Percentiles rank a stretch among this genome's conserved stretches.
phyloP scores from a whole-genome alignment of 1,140 invertebrate species.

The Panulirus ornatus region DNA sequence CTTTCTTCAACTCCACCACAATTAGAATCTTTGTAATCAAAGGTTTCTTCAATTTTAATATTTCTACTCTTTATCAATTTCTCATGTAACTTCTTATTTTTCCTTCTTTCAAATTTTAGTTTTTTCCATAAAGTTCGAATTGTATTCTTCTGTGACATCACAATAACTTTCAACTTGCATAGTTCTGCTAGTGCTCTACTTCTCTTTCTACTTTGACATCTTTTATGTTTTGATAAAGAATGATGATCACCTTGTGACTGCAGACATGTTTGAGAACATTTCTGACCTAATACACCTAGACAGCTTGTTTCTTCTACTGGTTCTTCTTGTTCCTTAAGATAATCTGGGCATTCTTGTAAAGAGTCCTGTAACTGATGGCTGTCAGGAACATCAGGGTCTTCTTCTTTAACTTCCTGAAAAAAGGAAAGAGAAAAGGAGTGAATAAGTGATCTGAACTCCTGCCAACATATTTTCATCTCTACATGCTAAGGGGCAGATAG shows the following conservation, averaged over 20 bases:
- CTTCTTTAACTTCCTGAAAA: neutral
- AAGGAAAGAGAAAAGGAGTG: neutral
- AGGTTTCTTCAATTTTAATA: neutral
- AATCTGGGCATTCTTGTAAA: neutral
- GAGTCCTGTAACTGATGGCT: neutral
- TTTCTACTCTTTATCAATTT: neutral
- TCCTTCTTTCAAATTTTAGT: neutral
- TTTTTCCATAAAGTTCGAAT: conserved; percentile 14
- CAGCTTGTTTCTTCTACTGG: neutral
- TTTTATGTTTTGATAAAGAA: neutral
- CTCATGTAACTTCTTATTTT: neutral
- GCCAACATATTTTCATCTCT: no score
- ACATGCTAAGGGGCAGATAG: no score
- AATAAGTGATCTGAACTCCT: no score
- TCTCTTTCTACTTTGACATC: neutral
- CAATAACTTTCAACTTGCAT: neutral
- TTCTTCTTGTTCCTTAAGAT: neutral
- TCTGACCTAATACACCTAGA: neutral
- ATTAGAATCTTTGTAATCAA: neutral
- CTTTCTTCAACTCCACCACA: neutral
- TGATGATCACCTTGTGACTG: neutral
- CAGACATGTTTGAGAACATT: neutral
- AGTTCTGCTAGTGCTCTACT: neutral
- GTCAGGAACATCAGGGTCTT: neutral
- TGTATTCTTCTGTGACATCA: neutral